Evolutionary conservation across 2,888 invertebrate genomes (phyloP).

Genomic region (Apeira syringaria): DNA sequence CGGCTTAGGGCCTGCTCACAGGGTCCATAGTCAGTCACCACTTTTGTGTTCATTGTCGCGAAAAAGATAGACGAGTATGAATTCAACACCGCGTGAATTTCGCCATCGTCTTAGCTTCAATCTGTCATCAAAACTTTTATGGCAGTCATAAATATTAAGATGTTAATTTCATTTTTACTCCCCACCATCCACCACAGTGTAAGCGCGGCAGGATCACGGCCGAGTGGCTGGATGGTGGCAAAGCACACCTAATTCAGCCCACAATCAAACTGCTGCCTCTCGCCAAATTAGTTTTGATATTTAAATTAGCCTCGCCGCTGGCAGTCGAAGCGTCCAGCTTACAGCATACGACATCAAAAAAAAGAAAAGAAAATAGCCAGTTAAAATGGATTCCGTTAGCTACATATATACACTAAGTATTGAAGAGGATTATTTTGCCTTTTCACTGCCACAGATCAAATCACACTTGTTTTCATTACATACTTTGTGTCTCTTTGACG

Average conservation of each 20-base stretch:
- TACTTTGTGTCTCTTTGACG: too few relatives aligned
- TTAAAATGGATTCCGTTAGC: too few relatives aligned
- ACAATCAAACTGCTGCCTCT: slow-evolving; percentile 71
- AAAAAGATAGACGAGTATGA: too few relatives aligned
- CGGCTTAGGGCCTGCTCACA: too few relatives aligned
- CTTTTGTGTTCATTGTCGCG: too few relatives aligned
- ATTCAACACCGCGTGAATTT: neutral
- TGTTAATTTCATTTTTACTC: slow-evolving; percentile 44
- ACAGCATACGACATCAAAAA: slow-evolving; percentile 30
- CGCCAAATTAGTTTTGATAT: slow-evolving; percentile 80
- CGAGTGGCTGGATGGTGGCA: slow-evolving; percentile 27
- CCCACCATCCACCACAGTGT: slow-evolving; percentile 6
- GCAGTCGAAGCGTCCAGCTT: slow-evolving; percentile 44
- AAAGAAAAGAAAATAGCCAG: too few relatives aligned
- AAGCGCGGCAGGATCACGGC: slow-evolving; percentile 8
- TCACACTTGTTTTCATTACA: too few relatives aligned
- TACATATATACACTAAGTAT: too few relatives aligned
- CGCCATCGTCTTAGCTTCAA: slow-evolving; percentile 13
- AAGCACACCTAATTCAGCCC: slow-evolving; percentile 57
- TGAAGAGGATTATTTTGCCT: too few relatives aligned
- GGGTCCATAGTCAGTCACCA: too few relatives aligned
- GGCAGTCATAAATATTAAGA: too few relatives aligned
- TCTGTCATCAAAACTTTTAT: slow-evolving; percentile 42
- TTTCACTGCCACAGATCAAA: too few relatives aligned
- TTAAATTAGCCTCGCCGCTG: slow-evolving; percentile 69